Evolutionary conservation across 1,140 invertebrate species (phyloP).

Genomic region (Caerostris extrusa): DNA sequence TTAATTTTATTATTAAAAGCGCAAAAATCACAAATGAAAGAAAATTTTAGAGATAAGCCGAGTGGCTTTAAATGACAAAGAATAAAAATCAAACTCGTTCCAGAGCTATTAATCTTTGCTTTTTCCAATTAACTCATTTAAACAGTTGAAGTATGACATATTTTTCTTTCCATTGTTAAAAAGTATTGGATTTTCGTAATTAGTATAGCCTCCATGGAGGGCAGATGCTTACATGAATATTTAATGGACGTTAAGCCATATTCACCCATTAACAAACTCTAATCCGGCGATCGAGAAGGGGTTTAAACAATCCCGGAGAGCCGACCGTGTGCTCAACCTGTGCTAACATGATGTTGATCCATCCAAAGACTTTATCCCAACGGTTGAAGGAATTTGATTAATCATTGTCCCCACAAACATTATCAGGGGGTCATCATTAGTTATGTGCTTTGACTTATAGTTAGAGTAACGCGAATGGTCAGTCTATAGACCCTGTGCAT

Average conservation of each 20-base stretch:
- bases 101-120: too few species aligned
- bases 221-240: too few species aligned
- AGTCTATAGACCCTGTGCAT: neutral
- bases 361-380: constrained; percentile 21
- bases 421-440: constrained; percentile 59
- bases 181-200: too few species aligned
- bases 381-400: constrained; percentile 67
- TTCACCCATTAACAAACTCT: constrained; percentile 29
- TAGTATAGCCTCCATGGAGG: too few species aligned
- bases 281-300: constrained; percentile 26
- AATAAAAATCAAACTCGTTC: too few species aligned
- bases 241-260: neutral
- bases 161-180: too few species aligned
- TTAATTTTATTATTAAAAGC: too few species aligned
- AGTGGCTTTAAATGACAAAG: too few species aligned
- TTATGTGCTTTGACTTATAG: constrained; percentile 68
- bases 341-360: constrained; percentile 63
- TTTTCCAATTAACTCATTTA: too few species aligned
- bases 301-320: constrained; percentile 36
- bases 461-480: constrained; percentile 39
- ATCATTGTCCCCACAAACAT: constrained; percentile 34
- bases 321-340: constrained; percentile 32
- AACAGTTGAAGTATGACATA: too few species aligned
- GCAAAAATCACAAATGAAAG: too few species aligned
- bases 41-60: too few species aligned